Conservation (phyloP, 2,113 vertebrate species). For the Orientallactaga bullata region DNA sequence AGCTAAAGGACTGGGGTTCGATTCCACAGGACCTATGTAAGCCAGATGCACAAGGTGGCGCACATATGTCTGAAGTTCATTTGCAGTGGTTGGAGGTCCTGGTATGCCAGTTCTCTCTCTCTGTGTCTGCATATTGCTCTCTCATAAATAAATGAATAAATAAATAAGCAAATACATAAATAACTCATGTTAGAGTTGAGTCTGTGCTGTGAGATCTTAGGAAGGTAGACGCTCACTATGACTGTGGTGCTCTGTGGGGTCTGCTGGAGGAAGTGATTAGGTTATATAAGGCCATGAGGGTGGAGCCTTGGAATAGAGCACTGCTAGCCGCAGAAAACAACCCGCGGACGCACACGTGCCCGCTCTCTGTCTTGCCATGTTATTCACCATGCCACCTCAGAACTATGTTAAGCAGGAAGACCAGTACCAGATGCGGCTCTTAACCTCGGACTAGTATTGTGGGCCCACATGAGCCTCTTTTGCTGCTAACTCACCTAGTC, state of each 20-base stretch:
- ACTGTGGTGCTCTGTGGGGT: neutral
- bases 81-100: too few species aligned
- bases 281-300: neutral
- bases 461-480: neutral
- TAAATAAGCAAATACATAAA: too few species aligned
- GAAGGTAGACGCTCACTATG: neutral
- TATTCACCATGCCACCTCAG: neutral
- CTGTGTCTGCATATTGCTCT: too few species aligned
- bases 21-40: too few species aligned
- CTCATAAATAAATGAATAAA: too few species aligned
- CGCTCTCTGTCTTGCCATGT: neutral
- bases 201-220: neutral
- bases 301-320: neutral
- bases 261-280: neutral
- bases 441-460: neutral
- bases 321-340: neutral
- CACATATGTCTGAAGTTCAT: too few species aligned
- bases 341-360: too few species aligned
- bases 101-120: too few species aligned
- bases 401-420: neutral
- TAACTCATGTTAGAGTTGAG: neutral
- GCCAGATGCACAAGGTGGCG: too few species aligned
- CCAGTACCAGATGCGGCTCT: too few species aligned
- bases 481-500: neutral
- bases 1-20: too few species aligned